A percentile compares a stretch with the other conserved stretches of the same genome.
Conservation (phyloP, 1,140 invertebrate species). For the Protaetia brevitarsis region DNA sequence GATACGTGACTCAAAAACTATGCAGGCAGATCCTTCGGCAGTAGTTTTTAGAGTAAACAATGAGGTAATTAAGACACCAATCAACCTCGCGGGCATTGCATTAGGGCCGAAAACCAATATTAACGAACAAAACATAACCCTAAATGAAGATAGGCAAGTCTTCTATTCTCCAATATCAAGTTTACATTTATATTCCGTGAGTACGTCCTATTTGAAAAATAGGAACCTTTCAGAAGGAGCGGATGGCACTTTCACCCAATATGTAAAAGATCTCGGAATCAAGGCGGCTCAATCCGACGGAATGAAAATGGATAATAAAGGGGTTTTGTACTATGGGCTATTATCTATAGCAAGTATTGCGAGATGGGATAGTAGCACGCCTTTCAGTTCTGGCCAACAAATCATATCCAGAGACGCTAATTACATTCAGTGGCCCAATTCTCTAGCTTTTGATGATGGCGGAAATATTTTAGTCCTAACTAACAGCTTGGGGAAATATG, state of each 20-base stretch:
- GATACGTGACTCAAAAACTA: slow-evolving; percentile 58
- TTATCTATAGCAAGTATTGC: slow-evolving; percentile 63
- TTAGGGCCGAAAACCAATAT: slow-evolving; percentile 54
- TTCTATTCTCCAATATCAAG: slow-evolving; percentile 67
- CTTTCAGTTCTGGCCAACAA: slow-evolving; percentile 47
- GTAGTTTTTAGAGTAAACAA: slow-evolving; percentile 58
- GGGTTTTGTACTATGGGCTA: slow-evolving; percentile 64
- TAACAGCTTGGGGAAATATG: slow-evolving; percentile 62
- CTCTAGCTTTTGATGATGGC: slow-evolving; percentile 62
- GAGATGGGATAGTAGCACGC: slow-evolving; percentile 60
- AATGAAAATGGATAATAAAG: slow-evolving; percentile 67
- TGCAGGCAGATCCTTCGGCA: slow-evolving; percentile 57
- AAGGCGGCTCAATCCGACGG: slow-evolving; percentile 66
- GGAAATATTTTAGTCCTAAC: slow-evolving; percentile 64
- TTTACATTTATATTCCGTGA: slow-evolving; percentile 61
- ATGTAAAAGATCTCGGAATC: slow-evolving; percentile 56
- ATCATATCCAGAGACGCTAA: slow-evolving; percentile 63
- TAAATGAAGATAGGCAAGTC: slow-evolving; percentile 53
- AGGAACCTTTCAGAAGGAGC: slow-evolving; percentile 41
- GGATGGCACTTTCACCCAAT: slow-evolving; percentile 30
- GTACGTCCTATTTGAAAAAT: slow-evolving; percentile 57
- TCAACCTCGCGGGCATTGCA: slow-evolving; percentile 65
- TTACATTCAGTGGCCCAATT: slow-evolving; percentile 69
- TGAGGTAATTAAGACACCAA: slow-evolving; percentile 52
- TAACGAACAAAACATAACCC: slow-evolving; percentile 25